Base-by-base conservation (phyloP, 2,113 vertebrate species). In the Equus przewalskii region DNA sequence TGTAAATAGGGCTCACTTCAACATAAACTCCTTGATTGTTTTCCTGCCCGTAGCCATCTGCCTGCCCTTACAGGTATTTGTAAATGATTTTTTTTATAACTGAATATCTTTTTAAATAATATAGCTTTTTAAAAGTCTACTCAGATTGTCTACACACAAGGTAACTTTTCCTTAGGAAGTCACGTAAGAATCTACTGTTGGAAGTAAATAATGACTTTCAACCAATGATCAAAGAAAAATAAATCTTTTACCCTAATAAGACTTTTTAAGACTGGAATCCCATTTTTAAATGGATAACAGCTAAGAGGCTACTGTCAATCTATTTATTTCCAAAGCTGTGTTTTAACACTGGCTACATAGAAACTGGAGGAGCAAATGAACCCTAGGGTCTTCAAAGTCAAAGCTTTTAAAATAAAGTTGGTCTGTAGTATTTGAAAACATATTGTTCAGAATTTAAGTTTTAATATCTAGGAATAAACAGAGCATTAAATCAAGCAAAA, bases 401-500 rank as follows among this genome's bases (percentile, higher is more conserved):
- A 98, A 97, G 98, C 98, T 98, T 99, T 99, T 97, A 98, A 99
- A 99, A 98, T 98, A 98, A 99, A 99, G 98, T 99, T 99, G 98
- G 97, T 96, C 89, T 75, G 97, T 30, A 64, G 92, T 98, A 98
- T 99, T 98, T 56, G 98, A 98, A 99, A 98, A 98, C 98, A 98
- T 98, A 99, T 98, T 99, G 98, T 99, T 99, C 97, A 97, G 98
- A 99, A 99, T 99, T 99, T 99, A 99, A 99, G 99, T 98, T 99
- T 99, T 99, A 99, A 99, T 99, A 99, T 99, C 99, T 99, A 99
- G 99, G 99, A 99, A 99, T 99, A 99, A 99, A 99, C 99, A 99
- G 99, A 99, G 99, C 99, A 99, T 99, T 99, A 99, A 99, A 99
- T 99, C 99, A 99, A 99, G 99, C 99, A 99, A 99, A 99, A 99